Conservation (phyloP, 2,797 vertebrate genomes). For the Cetoscarus ocellatus region DNA sequence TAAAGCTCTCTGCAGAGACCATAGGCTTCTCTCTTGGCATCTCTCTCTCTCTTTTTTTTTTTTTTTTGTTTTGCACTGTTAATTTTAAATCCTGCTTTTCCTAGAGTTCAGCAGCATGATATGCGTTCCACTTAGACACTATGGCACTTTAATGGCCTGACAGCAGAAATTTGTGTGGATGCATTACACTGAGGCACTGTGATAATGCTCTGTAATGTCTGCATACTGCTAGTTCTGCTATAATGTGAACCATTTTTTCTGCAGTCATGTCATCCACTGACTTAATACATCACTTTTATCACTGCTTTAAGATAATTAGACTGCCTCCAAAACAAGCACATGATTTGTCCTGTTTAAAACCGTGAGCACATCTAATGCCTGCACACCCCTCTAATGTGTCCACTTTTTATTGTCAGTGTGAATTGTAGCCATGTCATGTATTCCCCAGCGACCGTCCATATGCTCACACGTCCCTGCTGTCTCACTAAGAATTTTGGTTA, state of each 20-base stretch:
- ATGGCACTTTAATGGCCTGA: constrained; percentile 17
- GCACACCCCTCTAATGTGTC: constrained; percentile 16
- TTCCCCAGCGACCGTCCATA: constrained; percentile 43
- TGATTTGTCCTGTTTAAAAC: neutral
- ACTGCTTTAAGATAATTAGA: neutral
- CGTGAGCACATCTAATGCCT: neutral
- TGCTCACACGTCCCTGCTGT: constrained; percentile 43
- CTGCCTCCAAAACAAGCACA: neutral
- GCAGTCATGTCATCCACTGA: neutral
- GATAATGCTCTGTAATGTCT: constrained; percentile 10
- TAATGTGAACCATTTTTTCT: neutral
- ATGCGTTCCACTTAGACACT: constrained; percentile 1
- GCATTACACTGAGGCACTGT: neutral
- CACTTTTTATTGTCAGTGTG: constrained; percentile 1
- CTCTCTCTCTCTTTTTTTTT: no score
- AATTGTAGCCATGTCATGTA: neutral
- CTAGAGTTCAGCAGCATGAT: neutral
- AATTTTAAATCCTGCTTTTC: neutral
- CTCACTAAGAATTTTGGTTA: constrained; percentile 60
- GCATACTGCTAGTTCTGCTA: neutral
- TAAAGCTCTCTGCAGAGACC: no score
- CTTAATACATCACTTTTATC: neutral
- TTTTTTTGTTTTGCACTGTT: no score
- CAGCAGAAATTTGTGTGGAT: constrained; percentile 12
- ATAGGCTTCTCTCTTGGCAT: no score